Evolutionary conservation across 35 echinoderm and acorn worm species (phyloP), one percentile per base, ranked within the genome.

Genomic region (Diadema setosum): DNA sequence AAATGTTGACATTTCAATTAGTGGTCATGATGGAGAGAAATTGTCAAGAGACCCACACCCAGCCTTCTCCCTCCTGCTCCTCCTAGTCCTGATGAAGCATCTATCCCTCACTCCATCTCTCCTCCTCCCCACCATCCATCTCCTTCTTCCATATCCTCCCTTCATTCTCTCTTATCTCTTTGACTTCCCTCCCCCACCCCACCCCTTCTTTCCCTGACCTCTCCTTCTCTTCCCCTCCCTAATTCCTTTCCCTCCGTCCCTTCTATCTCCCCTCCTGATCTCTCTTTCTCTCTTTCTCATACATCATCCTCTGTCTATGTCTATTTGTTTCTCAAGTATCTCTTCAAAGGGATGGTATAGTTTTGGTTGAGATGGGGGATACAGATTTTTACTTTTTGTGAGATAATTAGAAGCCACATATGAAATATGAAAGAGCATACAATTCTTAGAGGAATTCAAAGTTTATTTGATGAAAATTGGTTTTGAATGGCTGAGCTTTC

Each of bases 1-100:
- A 67, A 67, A 67, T 67, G 63, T 67, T 67, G 63, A 67, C 63
- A 67, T 67, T 67, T 67, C 63, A 67, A 67, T 67, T 67, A 67
- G 63, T 6, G 37, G 63, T 6, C 63, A 33, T 67, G 63, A 67
- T 67, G 30, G 63, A 67, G 37, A 67, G 63, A 67, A 33, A 67
- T 67, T 11, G 63, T 34, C 8, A 32, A 34, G 29, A 67, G 63
- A 67, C 63, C 63, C 27, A 8, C 3, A 67, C 63, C 63, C 44
- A 24, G 39, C 44, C 74, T 20, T 18, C 44, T 80, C 12, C 20
- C n/a, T 70, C 12, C n/a, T 1, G 12, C 31, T 32, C 37, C 37
- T 74, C 67, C 6, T 78, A 6, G 14, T 24, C 4, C 74, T 80
- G 34, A 40, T 40, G 36, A 23, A 36, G 1, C 14, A 5, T 33